Conservation (phyloP, 2,113 vertebrate species). For the Muscicapa adusta region DNA sequence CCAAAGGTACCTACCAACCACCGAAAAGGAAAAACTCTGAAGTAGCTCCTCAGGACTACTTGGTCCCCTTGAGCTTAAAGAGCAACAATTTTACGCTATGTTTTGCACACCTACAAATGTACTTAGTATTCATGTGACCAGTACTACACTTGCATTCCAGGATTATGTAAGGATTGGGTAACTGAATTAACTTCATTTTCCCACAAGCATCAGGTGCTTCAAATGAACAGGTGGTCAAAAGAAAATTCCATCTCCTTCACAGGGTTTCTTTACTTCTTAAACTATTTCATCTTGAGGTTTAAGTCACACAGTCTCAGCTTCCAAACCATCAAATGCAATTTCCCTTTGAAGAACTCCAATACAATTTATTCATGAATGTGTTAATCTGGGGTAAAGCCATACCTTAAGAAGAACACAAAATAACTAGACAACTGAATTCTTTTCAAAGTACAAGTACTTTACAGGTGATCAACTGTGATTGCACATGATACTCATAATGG, state of each 20-base stretch:
- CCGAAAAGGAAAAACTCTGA: neutral
- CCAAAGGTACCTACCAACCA: neutral
- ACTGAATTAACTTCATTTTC: neutral
- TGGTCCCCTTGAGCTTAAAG: neutral
- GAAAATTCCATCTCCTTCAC: neutral
- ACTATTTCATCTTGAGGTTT: neutral
- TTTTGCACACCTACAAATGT: neutral
- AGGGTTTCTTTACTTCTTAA: neutral
- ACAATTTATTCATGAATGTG: neutral
- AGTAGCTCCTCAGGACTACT: neutral
- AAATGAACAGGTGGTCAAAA: neutral
- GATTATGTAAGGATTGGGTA: neutral
- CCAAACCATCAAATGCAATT: neutral
- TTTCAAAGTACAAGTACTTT: neutral
- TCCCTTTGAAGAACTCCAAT: neutral
- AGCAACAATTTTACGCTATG: accelerated
- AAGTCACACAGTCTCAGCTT: neutral
- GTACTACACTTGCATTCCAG: neutral
- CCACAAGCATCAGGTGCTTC: neutral
- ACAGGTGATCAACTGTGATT: neutral
- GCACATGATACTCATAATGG: neutral
- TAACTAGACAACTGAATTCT: neutral
- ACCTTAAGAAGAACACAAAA: neutral
- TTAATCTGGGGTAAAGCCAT: neutral
- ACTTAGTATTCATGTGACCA: neutral